These are phyloP conservation scores for Diadumene lineata DNA, from an alignment of 92 coral and sea anemone species.

Conservation along the genomic window DNA sequence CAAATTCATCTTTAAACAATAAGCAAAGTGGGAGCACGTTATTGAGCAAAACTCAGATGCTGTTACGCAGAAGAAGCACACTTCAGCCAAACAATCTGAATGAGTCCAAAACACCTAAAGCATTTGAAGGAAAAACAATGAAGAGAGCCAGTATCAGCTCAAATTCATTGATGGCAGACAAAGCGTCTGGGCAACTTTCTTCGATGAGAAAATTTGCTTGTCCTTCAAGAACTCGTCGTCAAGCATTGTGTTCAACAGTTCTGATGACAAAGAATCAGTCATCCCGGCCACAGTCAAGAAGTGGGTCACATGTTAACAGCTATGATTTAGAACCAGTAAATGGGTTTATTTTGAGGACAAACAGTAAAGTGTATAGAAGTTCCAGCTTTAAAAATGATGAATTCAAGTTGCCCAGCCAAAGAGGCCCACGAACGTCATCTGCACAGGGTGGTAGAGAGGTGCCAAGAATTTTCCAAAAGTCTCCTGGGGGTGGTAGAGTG, in stretches of 20 bases:
- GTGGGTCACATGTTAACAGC: background rate
- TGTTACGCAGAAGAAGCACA: background rate
- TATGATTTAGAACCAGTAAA: conserved; percentile 23
- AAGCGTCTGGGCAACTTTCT: no score
- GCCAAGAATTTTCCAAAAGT: background rate
- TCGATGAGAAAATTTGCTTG: background rate
- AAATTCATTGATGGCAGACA: background rate
- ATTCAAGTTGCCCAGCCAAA: background rate
- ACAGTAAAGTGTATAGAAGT: conserved; percentile 16
- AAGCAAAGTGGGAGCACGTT: background rate
- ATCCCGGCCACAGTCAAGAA: background rate
- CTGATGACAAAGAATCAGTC: background rate
- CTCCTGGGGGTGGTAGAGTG: background rate
- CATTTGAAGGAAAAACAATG: background rate
- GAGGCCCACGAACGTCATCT: background rate
- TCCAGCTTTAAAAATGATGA: conserved; percentile 25
- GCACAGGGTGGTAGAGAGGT: background rate
- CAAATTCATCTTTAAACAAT: background rate
- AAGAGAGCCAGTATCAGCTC: background rate
- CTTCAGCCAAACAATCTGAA: background rate
- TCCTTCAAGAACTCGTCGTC: conserved; percentile 17
- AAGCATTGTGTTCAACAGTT: conserved; percentile 13
- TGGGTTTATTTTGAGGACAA: conserved; percentile 25
- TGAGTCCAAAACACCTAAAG: background rate
- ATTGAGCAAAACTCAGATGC: background rate